phyloP scores from a whole-genome alignment of 2,888 invertebrate species.

The Julus scandinavius region DNA sequence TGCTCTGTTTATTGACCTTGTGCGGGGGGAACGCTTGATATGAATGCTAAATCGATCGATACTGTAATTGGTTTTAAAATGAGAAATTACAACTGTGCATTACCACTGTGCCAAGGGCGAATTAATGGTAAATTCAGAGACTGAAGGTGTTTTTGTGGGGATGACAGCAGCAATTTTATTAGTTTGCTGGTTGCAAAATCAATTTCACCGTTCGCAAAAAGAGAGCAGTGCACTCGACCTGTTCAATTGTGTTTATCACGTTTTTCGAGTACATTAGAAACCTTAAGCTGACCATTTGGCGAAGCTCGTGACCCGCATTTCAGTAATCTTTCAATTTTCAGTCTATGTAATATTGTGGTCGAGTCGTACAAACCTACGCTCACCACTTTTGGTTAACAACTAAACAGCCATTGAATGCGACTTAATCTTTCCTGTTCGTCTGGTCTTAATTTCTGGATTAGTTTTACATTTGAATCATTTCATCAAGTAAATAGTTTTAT shows the following conservation, averaged over 20 bases:
- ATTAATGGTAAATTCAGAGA: not conserved
- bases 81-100: not conserved
- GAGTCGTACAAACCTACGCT: not conserved
- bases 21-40: not conserved
- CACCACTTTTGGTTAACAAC: not conserved
- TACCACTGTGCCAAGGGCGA: not conserved
- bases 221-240: slow-evolving; percentile 43
- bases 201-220: slow-evolving; percentile 13
- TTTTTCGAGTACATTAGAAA: not conserved
- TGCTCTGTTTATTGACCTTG: slow-evolving; percentile 2
- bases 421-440: not conserved
- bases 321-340: not conserved
- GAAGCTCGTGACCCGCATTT: not conserved
- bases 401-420: not conserved
- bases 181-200: not conserved
- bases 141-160: not conserved
- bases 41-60: not conserved
- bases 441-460: no score
- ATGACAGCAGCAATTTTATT: not conserved
- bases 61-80: slow-evolving; percentile 36
- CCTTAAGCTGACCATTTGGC: not conserved
- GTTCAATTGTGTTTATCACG: not conserved
- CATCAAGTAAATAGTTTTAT: no score
- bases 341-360: not conserved
- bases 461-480: no score